These are phyloP conservation scores for Vanessa cardui DNA, from an alignment of 2,888 invertebrate genomes.

Conservation along the genomic window DNA sequence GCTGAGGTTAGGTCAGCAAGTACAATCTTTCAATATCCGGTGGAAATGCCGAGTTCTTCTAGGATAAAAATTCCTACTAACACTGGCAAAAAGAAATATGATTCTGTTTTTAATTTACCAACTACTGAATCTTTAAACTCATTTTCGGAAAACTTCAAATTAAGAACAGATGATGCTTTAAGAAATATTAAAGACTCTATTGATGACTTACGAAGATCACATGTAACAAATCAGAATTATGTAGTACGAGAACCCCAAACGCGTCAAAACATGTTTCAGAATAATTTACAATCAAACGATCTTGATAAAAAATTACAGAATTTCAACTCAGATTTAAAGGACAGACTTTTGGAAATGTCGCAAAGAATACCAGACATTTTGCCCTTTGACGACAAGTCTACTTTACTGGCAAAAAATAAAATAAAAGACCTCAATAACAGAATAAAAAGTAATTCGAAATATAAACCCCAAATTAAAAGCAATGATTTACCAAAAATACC, in stretches of 20 bases:
- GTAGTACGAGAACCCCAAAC: constrained; percentile 45
- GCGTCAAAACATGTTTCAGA: constrained; percentile 55
- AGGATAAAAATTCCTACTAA: neutral
- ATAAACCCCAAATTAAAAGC: neutral
- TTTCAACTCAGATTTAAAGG: constrained; percentile 63
- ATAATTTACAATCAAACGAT: constrained; percentile 55
- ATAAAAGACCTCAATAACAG: neutral
- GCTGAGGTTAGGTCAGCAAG: neutral
- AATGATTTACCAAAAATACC: constrained; percentile 11
- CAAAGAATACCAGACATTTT: constrained; percentile 26
- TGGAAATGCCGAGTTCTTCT: constrained; percentile 34
- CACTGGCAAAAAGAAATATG: neutral
- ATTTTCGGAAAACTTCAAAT: constrained; percentile 50
- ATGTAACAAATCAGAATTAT: constrained; percentile 35
- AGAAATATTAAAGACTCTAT: constrained; percentile 55
- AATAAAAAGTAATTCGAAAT: neutral
- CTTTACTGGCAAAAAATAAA: constrained; percentile 9
- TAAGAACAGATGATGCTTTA: constrained; percentile 54
- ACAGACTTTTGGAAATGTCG: constrained; percentile 56
- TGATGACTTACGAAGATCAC: constrained; percentile 47
- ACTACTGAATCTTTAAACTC: neutral
- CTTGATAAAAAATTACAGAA: constrained; percentile 63
- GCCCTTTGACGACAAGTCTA: neutral
- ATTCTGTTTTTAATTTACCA: neutral
- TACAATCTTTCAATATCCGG: constrained; percentile 36